Evolutionary conservation across 2,888 invertebrate species (phyloP).

Genomic region (Drosophila engyochracea): DNA sequence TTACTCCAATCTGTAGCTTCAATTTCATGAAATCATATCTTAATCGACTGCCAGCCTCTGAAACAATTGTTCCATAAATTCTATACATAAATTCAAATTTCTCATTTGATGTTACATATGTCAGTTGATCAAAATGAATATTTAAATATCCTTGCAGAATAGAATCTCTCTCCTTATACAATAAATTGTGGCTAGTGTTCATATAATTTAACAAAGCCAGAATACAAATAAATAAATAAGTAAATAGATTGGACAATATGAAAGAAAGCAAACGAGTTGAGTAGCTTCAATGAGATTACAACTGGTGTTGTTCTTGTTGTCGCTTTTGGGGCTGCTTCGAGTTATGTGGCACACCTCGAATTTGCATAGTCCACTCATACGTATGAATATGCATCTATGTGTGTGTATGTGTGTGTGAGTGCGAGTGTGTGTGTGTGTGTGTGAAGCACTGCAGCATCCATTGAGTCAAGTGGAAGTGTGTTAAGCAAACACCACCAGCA

Average conservation of each 20-base stretch:
- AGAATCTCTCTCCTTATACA: too few species aligned
- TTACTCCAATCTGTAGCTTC: neutral
- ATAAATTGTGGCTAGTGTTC: neutral
- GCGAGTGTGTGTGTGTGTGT: conserved; percentile 16
- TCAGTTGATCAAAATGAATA: neutral
- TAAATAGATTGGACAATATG: neutral
- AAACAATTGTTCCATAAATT: neutral
- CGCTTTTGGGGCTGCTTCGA: neutral
- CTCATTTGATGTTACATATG: neutral
- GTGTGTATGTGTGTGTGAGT: conserved; percentile 10
- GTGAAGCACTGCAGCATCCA: conserved; percentile 68
- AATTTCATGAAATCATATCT: neutral
- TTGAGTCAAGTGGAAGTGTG: conserved; percentile 78
- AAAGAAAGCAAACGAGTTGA: conserved; percentile 1
- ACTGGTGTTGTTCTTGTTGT: neutral
- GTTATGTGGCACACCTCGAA: conserved; percentile 42
- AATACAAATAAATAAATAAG: conserved; percentile 7
- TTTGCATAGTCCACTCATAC: conserved; percentile 48
- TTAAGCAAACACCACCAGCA: conserved; percentile 69
- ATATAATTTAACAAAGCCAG: neutral
- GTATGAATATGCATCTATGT: conserved; percentile 19
- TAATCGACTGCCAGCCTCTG: neutral
- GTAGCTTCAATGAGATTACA: neutral
- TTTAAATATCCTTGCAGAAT: neutral
- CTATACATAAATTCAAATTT: neutral